Conservation (phyloP, 1,140 invertebrate species). For the Drusus annulatus region DNA sequence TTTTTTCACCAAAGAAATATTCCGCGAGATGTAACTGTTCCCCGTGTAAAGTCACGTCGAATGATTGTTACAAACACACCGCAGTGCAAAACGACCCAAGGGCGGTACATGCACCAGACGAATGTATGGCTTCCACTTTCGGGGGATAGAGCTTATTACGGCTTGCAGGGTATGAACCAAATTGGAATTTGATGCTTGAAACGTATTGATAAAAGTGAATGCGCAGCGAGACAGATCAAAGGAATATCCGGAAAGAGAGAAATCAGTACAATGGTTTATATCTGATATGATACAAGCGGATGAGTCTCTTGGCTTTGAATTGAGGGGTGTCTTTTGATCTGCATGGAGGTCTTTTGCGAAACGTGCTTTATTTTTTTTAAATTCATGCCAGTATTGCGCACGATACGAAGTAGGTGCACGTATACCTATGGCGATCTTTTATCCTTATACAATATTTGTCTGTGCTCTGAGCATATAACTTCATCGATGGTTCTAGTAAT, state of each 20-base stretch:
- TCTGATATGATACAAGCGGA: slow-evolving; percentile 46
- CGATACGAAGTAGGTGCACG: too few species aligned
- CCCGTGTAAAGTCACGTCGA: slow-evolving; percentile 49
- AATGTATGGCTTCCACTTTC: slow-evolving; percentile 39
- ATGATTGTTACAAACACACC: slow-evolving; percentile 50
- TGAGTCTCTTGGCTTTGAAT: slow-evolving; percentile 16
- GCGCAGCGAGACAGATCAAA: slow-evolving; percentile 58
- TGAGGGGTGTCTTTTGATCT: slow-evolving; percentile 16
- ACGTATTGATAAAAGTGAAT: slow-evolving; percentile 58
- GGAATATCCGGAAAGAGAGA: slow-evolving; percentile 50
- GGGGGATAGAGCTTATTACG: slow-evolving; percentile 46
- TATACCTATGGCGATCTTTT: too few species aligned
- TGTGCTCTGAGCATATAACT: too few species aligned
- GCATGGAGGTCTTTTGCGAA: slow-evolving; percentile 17
- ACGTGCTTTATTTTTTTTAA: slow-evolving; percentile 4
- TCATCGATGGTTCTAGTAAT: too few species aligned
- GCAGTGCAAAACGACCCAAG: slow-evolving; percentile 8
- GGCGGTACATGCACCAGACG: slow-evolving; percentile 12
- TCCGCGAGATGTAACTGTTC: not conserved
- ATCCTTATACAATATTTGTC: too few species aligned
- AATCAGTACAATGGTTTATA: slow-evolving; percentile 52
- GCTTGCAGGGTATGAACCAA: slow-evolving; percentile 37
- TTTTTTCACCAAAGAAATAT: too few species aligned
- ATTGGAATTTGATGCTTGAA: slow-evolving; percentile 52
- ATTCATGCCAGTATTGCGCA: too few species aligned